phyloP scores from a whole-genome alignment of 2,113 vertebrate genomes.

The Ophiodon elongatus region DNA sequence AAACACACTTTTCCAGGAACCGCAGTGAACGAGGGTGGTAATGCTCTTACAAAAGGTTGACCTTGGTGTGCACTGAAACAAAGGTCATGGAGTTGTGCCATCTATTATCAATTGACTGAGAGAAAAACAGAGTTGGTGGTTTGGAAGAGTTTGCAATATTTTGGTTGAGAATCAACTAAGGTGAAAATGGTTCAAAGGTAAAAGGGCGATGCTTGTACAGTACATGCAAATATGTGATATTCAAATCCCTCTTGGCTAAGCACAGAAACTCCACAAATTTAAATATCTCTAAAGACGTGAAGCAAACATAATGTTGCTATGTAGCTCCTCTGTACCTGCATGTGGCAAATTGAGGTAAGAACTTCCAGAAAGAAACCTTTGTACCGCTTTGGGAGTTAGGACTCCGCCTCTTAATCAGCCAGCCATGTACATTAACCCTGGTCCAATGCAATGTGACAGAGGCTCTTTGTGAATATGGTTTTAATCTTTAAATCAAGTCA shows the following conservation, averaged over 20 bases:
- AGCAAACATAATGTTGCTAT: constrained; percentile 11
- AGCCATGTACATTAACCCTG: constrained; percentile 14
- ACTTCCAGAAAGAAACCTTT: constrained; percentile 42
- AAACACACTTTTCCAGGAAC: constrained; percentile 23
- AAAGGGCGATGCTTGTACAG: constrained; percentile 44
- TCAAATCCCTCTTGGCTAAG: constrained; percentile 54
- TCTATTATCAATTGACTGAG: constrained; percentile 26
- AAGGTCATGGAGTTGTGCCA: constrained; percentile 50
- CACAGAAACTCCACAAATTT: constrained; percentile 21
- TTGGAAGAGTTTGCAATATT: constrained; percentile 19
- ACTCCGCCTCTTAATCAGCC: constrained; percentile 25
- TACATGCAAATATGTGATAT: constrained; percentile 70
- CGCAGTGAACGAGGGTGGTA: constrained; percentile 43
- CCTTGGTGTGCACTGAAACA: constrained; percentile 49
- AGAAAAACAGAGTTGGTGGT: constrained; percentile 15
- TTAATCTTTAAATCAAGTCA: constrained; percentile 18
- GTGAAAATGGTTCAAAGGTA: constrained; percentile 42
- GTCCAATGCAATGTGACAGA: constrained; percentile 26
- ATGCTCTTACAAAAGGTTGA: constrained; percentile 70
- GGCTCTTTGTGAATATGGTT: constrained; percentile 36
- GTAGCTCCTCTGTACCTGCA: constrained; percentile 5
- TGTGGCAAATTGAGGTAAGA: constrained; percentile 11
- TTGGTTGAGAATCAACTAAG: constrained; percentile 10
- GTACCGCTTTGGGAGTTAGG: constrained; percentile 7
- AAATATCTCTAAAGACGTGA: constrained; percentile 30